These are phyloP conservation scores for Phoronis australis DNA, from an alignment of 2,888 invertebrate species.

Conservation along the genomic window DNA sequence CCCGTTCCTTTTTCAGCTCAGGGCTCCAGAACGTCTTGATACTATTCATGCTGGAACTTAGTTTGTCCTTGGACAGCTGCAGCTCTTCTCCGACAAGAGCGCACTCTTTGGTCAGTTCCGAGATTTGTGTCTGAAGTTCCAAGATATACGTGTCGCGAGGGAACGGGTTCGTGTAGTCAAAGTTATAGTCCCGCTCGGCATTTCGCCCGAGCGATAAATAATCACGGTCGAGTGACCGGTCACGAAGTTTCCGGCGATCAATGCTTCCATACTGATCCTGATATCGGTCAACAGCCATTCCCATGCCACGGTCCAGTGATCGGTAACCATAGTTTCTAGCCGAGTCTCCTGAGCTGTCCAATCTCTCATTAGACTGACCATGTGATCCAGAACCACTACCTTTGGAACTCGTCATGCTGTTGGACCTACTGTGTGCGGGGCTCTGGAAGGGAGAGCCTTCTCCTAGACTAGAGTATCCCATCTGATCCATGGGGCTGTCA, in stretches of 20 bases:
- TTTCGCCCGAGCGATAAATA: slow-evolving; percentile 2
- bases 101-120: slow-evolving; percentile 88
- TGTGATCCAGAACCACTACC: slow-evolving; percentile 6
- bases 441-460: slow-evolving; percentile 21
- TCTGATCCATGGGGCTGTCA: too few species aligned
- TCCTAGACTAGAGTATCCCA: too few species aligned
- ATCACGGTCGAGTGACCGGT: slow-evolving; percentile 62
- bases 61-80: slow-evolving; percentile 85
- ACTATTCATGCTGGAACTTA: slow-evolving; percentile 98
- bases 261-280: background rate
- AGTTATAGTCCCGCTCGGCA: slow-evolving; percentile 35
- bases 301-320: background rate
- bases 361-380: slow-evolving; percentile 11
- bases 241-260: slow-evolving; percentile 45
- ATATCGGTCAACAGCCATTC: background rate
- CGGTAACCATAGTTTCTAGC: background rate
- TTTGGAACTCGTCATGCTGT: slow-evolving; percentile 26
- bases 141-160: slow-evolving; percentile 40
- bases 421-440: slow-evolving; percentile 22
- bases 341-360: slow-evolving; percentile 1
- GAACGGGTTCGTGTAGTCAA: too few species aligned
- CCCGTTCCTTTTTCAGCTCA: slow-evolving; percentile 96
- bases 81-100: slow-evolving; percentile 60
- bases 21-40: slow-evolving; percentile 99
- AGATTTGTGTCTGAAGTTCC: slow-evolving; percentile 68